Evolutionary conservation across 1,140 invertebrate species (phyloP), one percentile per base, ranked within the genome.

Genomic region (Caenorhabditis inopinata): DNA sequence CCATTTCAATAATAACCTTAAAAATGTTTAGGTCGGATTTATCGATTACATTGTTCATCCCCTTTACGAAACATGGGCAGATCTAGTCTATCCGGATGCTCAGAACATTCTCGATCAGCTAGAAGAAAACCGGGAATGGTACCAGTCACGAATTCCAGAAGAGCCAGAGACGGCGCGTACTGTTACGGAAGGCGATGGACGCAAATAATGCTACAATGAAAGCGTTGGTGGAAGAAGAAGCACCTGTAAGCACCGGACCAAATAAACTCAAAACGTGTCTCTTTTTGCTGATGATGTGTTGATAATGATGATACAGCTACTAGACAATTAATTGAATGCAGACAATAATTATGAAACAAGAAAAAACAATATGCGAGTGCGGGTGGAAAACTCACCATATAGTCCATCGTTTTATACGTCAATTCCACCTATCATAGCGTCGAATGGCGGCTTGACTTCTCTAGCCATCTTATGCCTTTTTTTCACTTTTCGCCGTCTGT

Each of bases 41-140:
- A 99, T 99, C 87, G 96, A 98, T 90, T 99, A 98, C 89, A 99
- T 99, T 87, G 96, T 98, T 3, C 96, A 98, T 91, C 97, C 97
- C 7, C 90, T 99, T 21, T 99, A 96, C 95, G 97, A 99, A 89
- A 98, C 96, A 3, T 99, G 97, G 97, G 96, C 95, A 12, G 97
- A 99, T 89, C 91, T 99, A 35, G 97, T 99, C 1, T 95, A 98
- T 90, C 97, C 97, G 0, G 96, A 98, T 89, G 96, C 96, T 11
- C 96, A 98, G 90, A 94, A 96, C 73, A 98, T 99, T 84, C 91
- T 99, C 53, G 96, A 98, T 89, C 96, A 94, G 4, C 91, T 99
- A 78, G 96, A 99, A 90, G 95, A 98, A 89, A 99, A 99, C 90
- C 92, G 97, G 68, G 95, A 98, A 90, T 99, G 95, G 93, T 98